phyloP scores from a whole-genome alignment of 2,797 vertebrate species.

The Spinus olivaceus region DNA sequence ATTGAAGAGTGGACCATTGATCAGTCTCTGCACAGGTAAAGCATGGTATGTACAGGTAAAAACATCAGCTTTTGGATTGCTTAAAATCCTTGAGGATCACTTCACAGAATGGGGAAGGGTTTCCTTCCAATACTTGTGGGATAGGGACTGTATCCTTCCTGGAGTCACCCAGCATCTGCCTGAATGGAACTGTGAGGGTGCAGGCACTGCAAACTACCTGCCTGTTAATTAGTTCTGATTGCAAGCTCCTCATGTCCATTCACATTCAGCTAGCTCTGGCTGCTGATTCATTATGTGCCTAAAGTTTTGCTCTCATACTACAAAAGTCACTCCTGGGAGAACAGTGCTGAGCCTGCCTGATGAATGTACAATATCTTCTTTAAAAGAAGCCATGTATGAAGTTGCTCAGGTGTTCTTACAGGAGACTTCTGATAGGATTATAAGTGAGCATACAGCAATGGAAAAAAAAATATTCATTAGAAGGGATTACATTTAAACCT shows the following conservation, averaged over 20 bases:
- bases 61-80: neutral
- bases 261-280: neutral
- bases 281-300: neutral
- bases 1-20: neutral
- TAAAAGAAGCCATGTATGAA: neutral
- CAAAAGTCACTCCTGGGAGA: neutral
- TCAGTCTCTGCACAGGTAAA: neutral
- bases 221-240: neutral
- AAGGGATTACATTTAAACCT: constrained; percentile 35
- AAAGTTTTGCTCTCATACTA: neutral
- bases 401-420: neutral
- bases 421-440: constrained; percentile 28
- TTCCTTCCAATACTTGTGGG: neutral
- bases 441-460: neutral
- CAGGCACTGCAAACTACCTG: neutral
- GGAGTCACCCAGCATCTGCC: neutral
- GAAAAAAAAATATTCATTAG: constrained; percentile 14
- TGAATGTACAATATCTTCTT: neutral
- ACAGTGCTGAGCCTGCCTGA: neutral
- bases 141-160: neutral
- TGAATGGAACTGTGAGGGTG: neutral
- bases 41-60: neutral
- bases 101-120: neutral
- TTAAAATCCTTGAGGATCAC: neutral
- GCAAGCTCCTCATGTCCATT: neutral